Base-by-base conservation (phyloP, 2,113 vertebrate genomes). In the Papio anubis region DNA sequence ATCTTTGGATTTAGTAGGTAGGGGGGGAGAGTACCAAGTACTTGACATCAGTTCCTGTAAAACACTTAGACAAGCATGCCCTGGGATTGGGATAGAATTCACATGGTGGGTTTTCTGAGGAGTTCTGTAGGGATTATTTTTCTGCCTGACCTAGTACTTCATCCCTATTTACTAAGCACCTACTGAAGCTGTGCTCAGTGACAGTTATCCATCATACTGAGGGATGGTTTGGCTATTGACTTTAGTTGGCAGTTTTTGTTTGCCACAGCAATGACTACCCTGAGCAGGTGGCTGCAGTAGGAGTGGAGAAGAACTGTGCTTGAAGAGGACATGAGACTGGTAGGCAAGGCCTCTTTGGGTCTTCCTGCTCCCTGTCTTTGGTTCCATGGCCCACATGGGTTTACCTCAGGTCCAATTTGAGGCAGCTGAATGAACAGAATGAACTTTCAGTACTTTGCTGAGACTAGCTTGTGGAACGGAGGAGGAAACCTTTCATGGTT, bases 381-480 rank as follows among this genome's bases (percentile, higher is more conserved):
- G 78, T 93, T 93, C 83, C 73, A 30, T 25, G 57, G 80, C 43
- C 61, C 32, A 78, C 6, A 50, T 35, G 50, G 89, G 81, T 97
- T 96, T 95, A 73, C 75, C 66, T 88, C 92, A 92, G 90, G 84
- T 88, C 75, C 82, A 38, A 85, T n/a, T 61, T 78, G 82, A 94
- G 59, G 55, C n/a, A 96, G 78, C 66, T 11, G 35, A 86, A 68
- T 90, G 84, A 96, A 96, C 57, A 93, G 73, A 94, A 93, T 96
- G 70, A 84, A 95, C 45, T 92, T 96, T 43, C 85, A 94, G n/a
- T 80, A 35, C 86, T 94, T 97, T 93, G 90, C 89, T 95, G 97
- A 97, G 86, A 68, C 50, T 94, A 61, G n/a, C 40, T 87, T 86
- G 55, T 94, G 92, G 86, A 35, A n/a, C 89, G 78, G 92, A 89